Conservation (phyloP, 2,797 vertebrate genomes). For the Muscicapa striata region DNA sequence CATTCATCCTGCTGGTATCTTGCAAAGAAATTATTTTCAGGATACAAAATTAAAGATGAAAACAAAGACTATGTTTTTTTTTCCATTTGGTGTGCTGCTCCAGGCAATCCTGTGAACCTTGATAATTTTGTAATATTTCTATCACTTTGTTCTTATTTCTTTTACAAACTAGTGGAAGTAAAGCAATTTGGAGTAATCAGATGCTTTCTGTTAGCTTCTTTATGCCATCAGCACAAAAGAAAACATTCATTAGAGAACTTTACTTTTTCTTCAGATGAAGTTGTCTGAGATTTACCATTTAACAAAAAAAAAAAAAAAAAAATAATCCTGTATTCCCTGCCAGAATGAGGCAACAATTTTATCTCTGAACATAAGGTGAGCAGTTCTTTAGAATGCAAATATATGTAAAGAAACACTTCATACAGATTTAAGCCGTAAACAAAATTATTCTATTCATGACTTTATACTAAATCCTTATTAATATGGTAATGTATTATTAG, state of each 20-base stretch:
- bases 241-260: neutral
- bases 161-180: neutral
- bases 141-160: neutral
- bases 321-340: neutral
- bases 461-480: slow-evolving; percentile 1
- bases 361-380: neutral
- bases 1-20: neutral
- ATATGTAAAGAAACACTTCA: neutral
- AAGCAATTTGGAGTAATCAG: neutral
- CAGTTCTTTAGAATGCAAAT: neutral
- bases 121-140: neutral
- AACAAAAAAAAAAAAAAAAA: neutral
- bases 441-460: neutral
- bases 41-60: neutral
- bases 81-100: neutral
- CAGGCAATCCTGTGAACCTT: neutral
- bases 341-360: neutral
- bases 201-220: neutral
- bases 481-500: neutral
- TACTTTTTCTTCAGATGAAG: neutral
- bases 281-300: neutral
- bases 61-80: neutral
- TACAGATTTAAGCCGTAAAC: neutral
- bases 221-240: neutral
- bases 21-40: neutral